Evolutionary conservation across 1,140 invertebrate genomes (phyloP).

Genomic region (Battus philenor): DNA sequence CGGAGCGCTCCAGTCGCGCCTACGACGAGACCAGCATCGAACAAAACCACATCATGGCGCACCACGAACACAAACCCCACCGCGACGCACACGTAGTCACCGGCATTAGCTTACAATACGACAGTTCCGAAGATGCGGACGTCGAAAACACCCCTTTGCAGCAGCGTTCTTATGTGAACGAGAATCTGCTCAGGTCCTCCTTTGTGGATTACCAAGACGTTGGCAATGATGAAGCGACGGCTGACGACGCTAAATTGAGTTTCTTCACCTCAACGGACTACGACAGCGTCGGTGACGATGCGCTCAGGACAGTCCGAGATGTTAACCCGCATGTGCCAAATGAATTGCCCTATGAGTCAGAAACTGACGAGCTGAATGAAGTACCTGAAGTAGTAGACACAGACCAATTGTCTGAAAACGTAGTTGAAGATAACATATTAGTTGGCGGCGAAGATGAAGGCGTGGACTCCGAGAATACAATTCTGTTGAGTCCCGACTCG

Average conservation of each 20-base stretch:
- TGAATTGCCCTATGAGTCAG: too few species aligned
- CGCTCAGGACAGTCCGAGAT: too few species aligned
- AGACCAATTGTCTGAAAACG: neutral
- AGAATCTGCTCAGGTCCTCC: constrained; percentile 4
- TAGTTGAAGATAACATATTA: constrained; percentile 1
- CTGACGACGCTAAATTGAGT: too few species aligned
- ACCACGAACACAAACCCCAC: too few species aligned
- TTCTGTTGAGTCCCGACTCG: constrained; percentile 2
- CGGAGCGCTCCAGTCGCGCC: constrained; percentile 9
- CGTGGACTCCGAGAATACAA: constrained; percentile 2
- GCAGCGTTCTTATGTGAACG: neutral
- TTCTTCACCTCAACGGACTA: constrained; percentile 12
- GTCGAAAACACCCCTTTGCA: constrained; percentile 4
- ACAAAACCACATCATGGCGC: constrained; percentile 1
- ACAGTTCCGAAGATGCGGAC: neutral
- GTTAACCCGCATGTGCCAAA: too few species aligned
- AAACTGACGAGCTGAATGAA: too few species aligned
- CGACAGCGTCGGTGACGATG: too few species aligned
- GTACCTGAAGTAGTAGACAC: too few species aligned
- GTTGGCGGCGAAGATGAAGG: neutral
- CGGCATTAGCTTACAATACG: neutral
- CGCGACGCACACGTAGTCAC: too few species aligned
- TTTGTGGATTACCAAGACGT: neutral
- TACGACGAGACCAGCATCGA: constrained; percentile 9
- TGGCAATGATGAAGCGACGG: constrained; percentile 1